Conservation (phyloP, 2,113 vertebrate genomes). For the Mormyrus iriodes region DNA sequence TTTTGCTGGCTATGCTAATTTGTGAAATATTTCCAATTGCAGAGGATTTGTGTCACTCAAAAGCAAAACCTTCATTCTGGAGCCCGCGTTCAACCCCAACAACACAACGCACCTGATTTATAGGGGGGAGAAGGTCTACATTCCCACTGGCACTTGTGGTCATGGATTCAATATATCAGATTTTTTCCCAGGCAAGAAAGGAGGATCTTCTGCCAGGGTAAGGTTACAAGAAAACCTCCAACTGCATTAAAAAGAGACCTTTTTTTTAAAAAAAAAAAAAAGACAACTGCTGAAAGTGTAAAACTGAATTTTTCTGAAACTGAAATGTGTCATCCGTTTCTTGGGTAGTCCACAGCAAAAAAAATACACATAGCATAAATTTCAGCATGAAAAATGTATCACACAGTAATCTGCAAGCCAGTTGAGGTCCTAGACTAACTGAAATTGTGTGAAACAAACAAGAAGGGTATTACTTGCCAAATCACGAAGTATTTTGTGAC, state of each 20-base stretch:
- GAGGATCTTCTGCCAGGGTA: constrained; percentile 66
- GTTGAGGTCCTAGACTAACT: not conserved
- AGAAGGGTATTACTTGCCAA: not conserved
- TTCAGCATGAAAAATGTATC: not conserved
- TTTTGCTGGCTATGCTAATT: not conserved
- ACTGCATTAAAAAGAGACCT: not conserved
- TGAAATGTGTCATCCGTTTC: not conserved
- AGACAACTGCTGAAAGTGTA: not conserved
- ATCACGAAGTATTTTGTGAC: constrained; percentile 1
- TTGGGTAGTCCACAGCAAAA: not conserved
- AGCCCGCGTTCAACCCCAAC: constrained; percentile 62
- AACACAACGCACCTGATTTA: constrained; percentile 71
- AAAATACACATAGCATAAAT: not conserved
- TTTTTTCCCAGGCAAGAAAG: constrained; percentile 6
- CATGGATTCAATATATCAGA: constrained; percentile 60
- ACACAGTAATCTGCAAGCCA: not conserved
- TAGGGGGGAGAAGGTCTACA: constrained; percentile 58
- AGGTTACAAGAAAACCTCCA: constrained; percentile 31
- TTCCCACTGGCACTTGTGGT: constrained; percentile 72
- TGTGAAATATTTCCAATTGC: constrained; percentile 37
- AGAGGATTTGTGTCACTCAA: constrained; percentile 82
- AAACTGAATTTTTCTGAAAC: not conserved
- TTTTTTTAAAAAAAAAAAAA: not conserved
- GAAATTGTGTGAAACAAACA: not conserved
- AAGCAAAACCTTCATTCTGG: constrained; percentile 74